Evolutionary conservation across 2,888 invertebrate species (phyloP).

Genomic region (Eilema griseolum): DNA sequence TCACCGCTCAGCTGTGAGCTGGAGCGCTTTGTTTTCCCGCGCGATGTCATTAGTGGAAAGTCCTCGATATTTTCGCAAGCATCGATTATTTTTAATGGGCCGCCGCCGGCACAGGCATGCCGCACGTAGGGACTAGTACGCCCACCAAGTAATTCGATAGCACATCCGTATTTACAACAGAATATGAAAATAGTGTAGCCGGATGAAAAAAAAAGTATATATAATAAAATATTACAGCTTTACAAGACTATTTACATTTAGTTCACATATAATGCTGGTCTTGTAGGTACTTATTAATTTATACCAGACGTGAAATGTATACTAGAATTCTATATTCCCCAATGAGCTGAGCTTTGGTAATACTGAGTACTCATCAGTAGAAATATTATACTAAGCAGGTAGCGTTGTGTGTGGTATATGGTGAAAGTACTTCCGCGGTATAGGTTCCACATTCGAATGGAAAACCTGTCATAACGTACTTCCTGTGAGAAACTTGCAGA

Average conservation of each 20-base stretch:
- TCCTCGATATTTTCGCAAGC: conserved; percentile 83
- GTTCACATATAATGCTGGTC: too few relatives aligned
- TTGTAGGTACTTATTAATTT: not conserved
- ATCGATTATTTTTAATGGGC: conserved; percentile 86
- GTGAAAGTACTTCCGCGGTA: not conserved
- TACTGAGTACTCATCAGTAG: too few relatives aligned
- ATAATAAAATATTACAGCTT: too few relatives aligned
- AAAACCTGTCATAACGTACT: not conserved
- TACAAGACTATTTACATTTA: too few relatives aligned
- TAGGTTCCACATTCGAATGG: not conserved
- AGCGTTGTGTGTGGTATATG: not conserved
- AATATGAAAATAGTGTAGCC: conserved; percentile 11
- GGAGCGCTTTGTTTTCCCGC: conserved; percentile 80
- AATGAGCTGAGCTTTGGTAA: too few relatives aligned
- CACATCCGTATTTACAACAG: conserved; percentile 44
- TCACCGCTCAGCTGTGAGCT: conserved; percentile 54
- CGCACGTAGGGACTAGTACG: conserved; percentile 61
- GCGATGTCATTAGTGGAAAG: conserved; percentile 85
- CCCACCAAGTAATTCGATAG: conserved; percentile 55
- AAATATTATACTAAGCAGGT: too few relatives aligned
- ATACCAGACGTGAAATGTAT: not conserved
- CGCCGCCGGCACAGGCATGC: conserved; percentile 69
- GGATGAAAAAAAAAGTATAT: too few relatives aligned
- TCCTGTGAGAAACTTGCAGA: not conserved
- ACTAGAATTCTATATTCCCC: not conserved